These are phyloP conservation scores for Thecocarcelia acutangulata DNA, from an alignment of 2,888 invertebrate species.

Conservation along the genomic window DNA sequence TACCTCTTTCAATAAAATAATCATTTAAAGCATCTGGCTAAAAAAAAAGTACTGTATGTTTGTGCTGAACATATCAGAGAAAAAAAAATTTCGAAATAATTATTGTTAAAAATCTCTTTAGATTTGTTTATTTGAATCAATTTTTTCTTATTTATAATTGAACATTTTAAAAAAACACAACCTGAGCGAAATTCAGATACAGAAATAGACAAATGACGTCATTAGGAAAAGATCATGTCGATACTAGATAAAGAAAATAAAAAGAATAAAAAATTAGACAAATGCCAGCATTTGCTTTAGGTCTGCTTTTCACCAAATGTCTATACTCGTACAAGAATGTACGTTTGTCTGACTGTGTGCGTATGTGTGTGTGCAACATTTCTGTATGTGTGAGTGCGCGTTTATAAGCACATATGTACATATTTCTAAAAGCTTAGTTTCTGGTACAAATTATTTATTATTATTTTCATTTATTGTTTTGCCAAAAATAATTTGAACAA, in stretches of 20 bases:
- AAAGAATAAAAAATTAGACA: slow-evolving; percentile 16
- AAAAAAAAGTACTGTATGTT: too few species aligned
- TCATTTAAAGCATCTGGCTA: slow-evolving; percentile 18
- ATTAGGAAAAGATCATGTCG: slow-evolving; percentile 45
- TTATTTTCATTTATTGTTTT: not conserved
- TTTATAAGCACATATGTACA: too few species aligned
- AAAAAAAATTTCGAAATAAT: not conserved
- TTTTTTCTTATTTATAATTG: not conserved
- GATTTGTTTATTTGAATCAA: slow-evolving; percentile 10
- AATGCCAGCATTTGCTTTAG: slow-evolving; percentile 53
- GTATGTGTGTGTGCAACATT: not conserved
- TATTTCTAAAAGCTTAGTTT: too few species aligned
- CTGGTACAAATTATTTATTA: too few species aligned
- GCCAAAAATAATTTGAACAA: too few species aligned
- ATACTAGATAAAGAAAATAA: slow-evolving; percentile 18
- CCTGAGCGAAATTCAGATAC: slow-evolving; percentile 6
- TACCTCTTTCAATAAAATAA: not conserved
- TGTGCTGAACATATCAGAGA: not conserved
- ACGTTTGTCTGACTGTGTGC: not conserved
- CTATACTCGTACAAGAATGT: not conserved
- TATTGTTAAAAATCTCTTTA: not conserved
- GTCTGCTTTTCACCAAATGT: slow-evolving; percentile 10
- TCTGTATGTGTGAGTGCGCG: too few species aligned
- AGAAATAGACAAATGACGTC: slow-evolving; percentile 57
- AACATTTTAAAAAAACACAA: slow-evolving; percentile 10